Evolutionary conservation across 2,797 vertebrate genomes (phyloP), one percentile per base, ranked within the genome.

Genomic region (Varecia variegata): DNA sequence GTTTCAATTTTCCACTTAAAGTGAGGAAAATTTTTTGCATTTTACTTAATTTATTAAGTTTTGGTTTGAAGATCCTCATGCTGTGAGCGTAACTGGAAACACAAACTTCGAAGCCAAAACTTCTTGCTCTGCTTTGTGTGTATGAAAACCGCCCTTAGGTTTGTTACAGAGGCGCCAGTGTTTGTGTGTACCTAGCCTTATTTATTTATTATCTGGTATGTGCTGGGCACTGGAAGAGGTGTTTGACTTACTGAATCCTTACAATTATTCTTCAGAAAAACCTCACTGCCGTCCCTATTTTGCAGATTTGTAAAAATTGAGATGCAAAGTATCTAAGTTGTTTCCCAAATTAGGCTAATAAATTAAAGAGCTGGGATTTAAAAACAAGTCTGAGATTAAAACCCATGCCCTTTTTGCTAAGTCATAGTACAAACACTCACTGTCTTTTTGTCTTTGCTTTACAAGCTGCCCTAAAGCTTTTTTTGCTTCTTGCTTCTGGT

Each of bases 401-500:
- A 71, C 52, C 32, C 50, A n/a, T 58, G 45, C 8, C 30, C 17
- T 27, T 89, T 96, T 82, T 58, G 20, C 52, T 81, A 74, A 74
- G 2, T 56, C 65, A 95, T 79, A 79, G 65, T 88, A 73, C 65
- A 47, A 82, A 81, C 80, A 43, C 14, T 40, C 40, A 32, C n/a
- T 87, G 50, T 77, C 27, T 58, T 74, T 83, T 81, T 70, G 50
- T 91, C 58, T 84, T 80, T 84, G n/a, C 68, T 88, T 93, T 94
- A 25, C n/a, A 89, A 83, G 56, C 76, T 93, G 40, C 25, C 91
- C 87, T 38, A 83, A 0, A 80, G 20, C 54, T 62, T 94, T 97
- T 62, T 50, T 52, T 67, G 45, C 93, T 95, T 73, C 92, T 95
- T 92, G 60, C 80, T 93, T 93, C 92, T 84, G 83, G 80, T 71